A percentile compares a stretch with the other conserved stretches of the same genome.
phyloP scores from a whole-genome alignment of 2,113 vertebrate genomes.

The Pipra filicauda region DNA sequence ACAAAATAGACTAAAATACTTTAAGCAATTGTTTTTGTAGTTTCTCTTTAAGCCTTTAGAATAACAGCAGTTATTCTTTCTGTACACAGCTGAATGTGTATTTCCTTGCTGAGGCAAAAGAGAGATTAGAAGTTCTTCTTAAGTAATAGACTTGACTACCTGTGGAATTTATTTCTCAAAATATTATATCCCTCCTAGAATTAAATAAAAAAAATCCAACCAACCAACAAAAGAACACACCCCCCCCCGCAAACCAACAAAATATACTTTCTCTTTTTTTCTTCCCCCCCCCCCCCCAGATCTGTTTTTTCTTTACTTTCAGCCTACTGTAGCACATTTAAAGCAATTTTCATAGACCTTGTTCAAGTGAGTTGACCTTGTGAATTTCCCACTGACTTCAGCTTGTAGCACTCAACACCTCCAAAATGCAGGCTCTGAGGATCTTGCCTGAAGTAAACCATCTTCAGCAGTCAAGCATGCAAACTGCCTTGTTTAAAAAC shows the following conservation, averaged over 20 bases:
- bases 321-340: neutral
- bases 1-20: neutral
- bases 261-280: neutral
- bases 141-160: neutral
- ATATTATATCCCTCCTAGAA: neutral
- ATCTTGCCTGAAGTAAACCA: neutral
- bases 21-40: neutral
- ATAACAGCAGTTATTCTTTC: neutral
- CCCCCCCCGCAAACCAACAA: neutral
- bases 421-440: neutral
- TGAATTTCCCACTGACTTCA: neutral
- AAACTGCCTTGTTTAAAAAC: neutral
- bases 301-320: neutral
- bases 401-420: neutral
- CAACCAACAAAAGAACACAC: too few relatives aligned
- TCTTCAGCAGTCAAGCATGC: neutral
- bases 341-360: neutral
- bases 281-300: neutral
- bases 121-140: neutral
- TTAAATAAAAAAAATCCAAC: neutral
- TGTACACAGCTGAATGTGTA: neutral
- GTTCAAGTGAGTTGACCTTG: neutral
- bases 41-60: neutral
- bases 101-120: neutral
- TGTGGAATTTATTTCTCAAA: neutral